Percentiles rank a stretch among this genome's conserved stretches.
phyloP scores from a whole-genome alignment of 2,888 invertebrate genomes.

The Andrena marginata region DNA sequence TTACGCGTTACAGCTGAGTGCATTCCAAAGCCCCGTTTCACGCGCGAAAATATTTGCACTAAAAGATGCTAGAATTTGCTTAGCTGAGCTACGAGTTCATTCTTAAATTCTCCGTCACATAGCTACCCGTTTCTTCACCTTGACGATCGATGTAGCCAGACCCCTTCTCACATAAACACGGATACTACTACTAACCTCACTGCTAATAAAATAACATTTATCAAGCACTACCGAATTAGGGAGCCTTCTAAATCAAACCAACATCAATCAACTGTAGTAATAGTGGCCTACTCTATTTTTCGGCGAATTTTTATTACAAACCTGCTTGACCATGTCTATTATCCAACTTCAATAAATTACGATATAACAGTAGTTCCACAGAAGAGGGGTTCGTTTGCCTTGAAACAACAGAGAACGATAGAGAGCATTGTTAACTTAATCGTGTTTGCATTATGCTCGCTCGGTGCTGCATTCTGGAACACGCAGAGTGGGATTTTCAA shows the following conservation, averaged over 20 bases:
- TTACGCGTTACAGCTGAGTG: constrained; percentile 15
- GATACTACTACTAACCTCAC: background rate
- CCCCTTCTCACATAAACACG: background rate
- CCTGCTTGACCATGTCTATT: no score
- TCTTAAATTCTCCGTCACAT: constrained; percentile 19
- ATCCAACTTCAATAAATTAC: no score
- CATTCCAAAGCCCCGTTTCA: background rate
- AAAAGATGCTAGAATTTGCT: background rate
- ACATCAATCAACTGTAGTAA: no score
- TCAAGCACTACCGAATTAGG: no score
- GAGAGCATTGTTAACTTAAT: constrained; percentile 44
- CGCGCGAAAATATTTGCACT: constrained; percentile 32
- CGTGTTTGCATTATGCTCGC: constrained; percentile 45
- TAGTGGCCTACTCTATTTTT: no score
- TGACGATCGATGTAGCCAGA: constrained; percentile 25
- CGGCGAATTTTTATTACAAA: no score
- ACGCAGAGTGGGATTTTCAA: constrained; percentile 30
- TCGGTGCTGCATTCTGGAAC: constrained; percentile 16
- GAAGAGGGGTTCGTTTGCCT: no score
- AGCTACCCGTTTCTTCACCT: constrained; percentile 52
- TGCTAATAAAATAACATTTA: background rate
- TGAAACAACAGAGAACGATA: background rate
- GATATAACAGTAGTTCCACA: no score
- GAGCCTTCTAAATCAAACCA: no score
- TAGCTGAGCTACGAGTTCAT: constrained; percentile 30